Evolutionary conservation across 1,140 invertebrate species (phyloP), one percentile per base, ranked within the genome.

Genomic region (Elymnias hypermnestra): DNA sequence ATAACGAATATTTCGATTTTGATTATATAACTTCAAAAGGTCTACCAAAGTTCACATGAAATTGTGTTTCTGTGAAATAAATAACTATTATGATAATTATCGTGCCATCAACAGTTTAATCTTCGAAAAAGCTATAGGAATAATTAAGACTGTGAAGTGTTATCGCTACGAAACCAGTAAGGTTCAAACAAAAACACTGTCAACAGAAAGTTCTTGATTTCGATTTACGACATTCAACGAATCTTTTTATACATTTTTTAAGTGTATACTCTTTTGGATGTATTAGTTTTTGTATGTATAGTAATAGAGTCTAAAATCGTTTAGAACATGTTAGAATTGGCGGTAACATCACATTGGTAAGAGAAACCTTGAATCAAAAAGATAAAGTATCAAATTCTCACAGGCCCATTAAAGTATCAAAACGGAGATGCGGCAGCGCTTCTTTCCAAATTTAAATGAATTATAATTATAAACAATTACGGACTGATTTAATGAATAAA

Each of bases 401-500:
- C 70, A 73, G 50, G 33, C 50, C 61, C 63, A 73, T 75, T 70
- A 69, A 49, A 51, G 55, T 63, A 74, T 70, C 61, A 69, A 67
- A 68, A 66, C 57, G 56, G 63, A 70, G 61, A 69, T 57, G 69
- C 64, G 59, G 62, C 59, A 71, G 64, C 67, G 55, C 62, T 55
- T 65, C 57, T 65, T 66, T 49, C 59, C 53, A 66, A 78, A 79
- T 73, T 78, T 63, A 74, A 76, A 82, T 74, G 57, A 81, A 82
- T 77, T 72, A 72, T 81, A 81, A 82, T 82, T 84, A 81, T 70
- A 75, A 81, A 77, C 70, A 84, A 82, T 81, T 76, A 82, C 63
- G 46, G 52, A 39, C 43, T 65, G 67, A 72, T 74, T 72, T 71
- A 75, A 75, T 78, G 75, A 75, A 72, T 73, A 63, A 63, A 75